phyloP scores from a whole-genome alignment of 2,888 invertebrate genomes.

The Heterodera filipjevi region DNA sequence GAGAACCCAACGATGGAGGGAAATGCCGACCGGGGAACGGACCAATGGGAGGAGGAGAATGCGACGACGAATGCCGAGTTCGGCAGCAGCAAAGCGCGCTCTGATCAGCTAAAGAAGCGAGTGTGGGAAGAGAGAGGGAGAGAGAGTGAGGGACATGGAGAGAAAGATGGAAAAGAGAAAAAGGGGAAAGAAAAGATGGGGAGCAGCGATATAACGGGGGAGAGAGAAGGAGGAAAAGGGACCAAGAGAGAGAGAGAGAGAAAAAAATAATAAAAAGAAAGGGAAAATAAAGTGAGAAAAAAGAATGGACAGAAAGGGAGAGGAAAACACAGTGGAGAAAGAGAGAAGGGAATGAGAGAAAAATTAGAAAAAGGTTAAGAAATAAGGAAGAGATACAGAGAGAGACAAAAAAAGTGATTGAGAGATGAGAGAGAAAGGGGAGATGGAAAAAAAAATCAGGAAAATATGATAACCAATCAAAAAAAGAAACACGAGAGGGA shows the following conservation, averaged over 20 bases:
- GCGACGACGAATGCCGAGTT: constrained; percentile 87
- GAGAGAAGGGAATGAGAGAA: not conserved
- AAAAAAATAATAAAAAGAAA: too few relatives aligned
- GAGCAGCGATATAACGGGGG: too few relatives aligned
- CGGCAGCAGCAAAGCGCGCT: constrained; percentile 90
- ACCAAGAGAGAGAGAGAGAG: not conserved
- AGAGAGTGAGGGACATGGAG: not conserved
- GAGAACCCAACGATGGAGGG: not conserved
- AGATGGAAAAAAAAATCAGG: too few relatives aligned
- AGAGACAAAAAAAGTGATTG: too few relatives aligned
- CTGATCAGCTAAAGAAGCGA: constrained; percentile 67
- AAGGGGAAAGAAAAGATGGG: not conserved
- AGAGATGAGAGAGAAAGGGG: too few relatives aligned
- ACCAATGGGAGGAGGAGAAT: constrained; percentile 70
- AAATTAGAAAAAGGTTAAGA: too few relatives aligned
- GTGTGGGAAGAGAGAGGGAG: not conserved
- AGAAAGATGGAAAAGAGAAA: not conserved
- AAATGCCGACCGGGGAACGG: constrained; percentile 2
- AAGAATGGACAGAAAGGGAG: not conserved
- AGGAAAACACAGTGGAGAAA: not conserved
- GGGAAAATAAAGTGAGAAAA: not conserved
- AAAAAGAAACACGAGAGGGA: too few relatives aligned
- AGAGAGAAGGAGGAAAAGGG: not conserved
- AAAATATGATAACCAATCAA: too few relatives aligned
- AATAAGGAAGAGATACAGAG: not conserved